These are phyloP conservation scores for Pherbina coryleti DNA, from an alignment of 2,888 invertebrate genomes.

Conservation along the genomic window DNA sequence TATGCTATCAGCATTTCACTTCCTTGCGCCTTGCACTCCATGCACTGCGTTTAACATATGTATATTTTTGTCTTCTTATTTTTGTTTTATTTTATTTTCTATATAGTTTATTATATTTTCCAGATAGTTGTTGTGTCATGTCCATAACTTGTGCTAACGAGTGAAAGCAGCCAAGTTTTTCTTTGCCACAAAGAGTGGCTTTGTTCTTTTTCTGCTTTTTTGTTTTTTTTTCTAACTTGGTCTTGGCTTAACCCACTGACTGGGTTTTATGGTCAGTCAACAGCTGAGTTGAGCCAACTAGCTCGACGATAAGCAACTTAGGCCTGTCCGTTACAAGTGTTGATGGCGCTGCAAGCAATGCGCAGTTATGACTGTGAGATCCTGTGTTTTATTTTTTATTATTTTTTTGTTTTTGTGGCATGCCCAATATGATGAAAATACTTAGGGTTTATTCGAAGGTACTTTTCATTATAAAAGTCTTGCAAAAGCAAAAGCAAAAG, in stretches of 20 bases:
- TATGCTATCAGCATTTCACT: background rate
- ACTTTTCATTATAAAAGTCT: no score
- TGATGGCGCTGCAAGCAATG: no score
- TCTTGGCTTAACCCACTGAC: constrained; percentile 5
- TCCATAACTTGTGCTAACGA: constrained; percentile 20
- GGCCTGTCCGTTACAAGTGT: no score
- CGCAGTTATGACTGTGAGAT: no score
- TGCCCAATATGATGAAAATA: no score
- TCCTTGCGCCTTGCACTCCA: background rate
- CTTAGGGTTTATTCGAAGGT: no score
- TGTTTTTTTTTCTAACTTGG: background rate
- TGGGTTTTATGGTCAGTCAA: background rate
- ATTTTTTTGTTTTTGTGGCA: no score
- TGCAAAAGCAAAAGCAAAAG: no score
- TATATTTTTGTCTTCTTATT: constrained; percentile 38
- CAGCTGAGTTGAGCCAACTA: no score
- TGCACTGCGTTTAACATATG: constrained; percentile 27
- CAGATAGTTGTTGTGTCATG: constrained; percentile 19
- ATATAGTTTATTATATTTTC: constrained; percentile 22
- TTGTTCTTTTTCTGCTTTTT: background rate
- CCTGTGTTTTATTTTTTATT: background rate
- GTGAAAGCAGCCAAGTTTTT: constrained; percentile 9
- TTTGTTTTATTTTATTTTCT: constrained; percentile 21
- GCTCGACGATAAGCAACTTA: no score
- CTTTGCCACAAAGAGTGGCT: background rate